A percentile compares a stretch with the other conserved stretches of the same genome.
These are phyloP conservation scores for Leptinotarsa juncta DNA, from an alignment of 2,888 invertebrate species.

Conservation along the genomic window DNA sequence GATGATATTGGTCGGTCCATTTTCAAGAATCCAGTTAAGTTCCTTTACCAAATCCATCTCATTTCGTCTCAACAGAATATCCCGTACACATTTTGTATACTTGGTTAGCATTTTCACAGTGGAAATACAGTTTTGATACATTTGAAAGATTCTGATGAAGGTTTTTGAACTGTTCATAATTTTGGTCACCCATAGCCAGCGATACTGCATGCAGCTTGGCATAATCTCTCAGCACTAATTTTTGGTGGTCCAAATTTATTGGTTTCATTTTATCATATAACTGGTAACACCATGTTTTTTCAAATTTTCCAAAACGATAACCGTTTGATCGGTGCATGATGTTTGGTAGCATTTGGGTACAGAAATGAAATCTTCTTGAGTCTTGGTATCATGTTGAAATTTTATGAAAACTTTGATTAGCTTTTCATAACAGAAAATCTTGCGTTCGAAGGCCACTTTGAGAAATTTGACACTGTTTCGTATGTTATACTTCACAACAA, in stretches of 20 bases:
- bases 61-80: slow-evolving; percentile 30
- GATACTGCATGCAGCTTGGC: slow-evolving; percentile 48
- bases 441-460: slow-evolving; percentile 24
- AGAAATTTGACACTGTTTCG: slow-evolving; percentile 27
- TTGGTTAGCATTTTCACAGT: background rate
- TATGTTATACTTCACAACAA: slow-evolving; percentile 18
- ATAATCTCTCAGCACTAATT: slow-evolving; percentile 36
- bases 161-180: slow-evolving; percentile 29
- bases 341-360: slow-evolving; percentile 19
- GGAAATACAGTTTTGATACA: slow-evolving; percentile 12
- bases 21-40: slow-evolving; percentile 19
- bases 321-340: background rate
- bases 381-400: slow-evolving; percentile 36
- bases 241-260: slow-evolving; percentile 39
- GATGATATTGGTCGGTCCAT: slow-evolving; percentile 19
- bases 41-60: slow-evolving; percentile 18
- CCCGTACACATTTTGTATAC: slow-evolving; percentile 19
- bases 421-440: slow-evolving; percentile 26
- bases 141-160: slow-evolving; percentile 12
- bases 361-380: slow-evolving; percentile 29
- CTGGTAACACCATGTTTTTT: slow-evolving; percentile 36
- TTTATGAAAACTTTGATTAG: slow-evolving; percentile 35
- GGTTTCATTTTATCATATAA: slow-evolving; percentile 34
- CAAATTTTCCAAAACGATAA: slow-evolving; percentile 43
- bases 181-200: slow-evolving; percentile 38